Conservation (phyloP, 1,140 invertebrate species). For the Phortica variegata region DNA sequence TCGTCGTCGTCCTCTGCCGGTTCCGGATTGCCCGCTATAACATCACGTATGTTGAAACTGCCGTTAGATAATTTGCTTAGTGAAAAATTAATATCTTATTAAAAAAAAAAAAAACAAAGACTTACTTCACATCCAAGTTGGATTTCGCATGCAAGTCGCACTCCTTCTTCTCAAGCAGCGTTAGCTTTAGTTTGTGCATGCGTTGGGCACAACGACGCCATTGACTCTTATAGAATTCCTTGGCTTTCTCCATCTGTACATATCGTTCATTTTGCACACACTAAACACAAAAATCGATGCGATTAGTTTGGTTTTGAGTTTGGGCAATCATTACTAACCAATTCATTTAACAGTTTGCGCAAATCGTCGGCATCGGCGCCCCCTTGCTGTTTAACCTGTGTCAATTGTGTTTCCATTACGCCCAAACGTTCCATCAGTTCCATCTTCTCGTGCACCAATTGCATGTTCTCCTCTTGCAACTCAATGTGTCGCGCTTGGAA, state of each 20-base stretch:
- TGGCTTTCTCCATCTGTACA: slow-evolving; percentile 22
- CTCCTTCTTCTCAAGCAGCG: slow-evolving; percentile 19
- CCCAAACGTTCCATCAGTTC: slow-evolving; percentile 24
- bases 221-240: slow-evolving; percentile 39
- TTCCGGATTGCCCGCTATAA: no score
- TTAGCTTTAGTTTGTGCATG: slow-evolving; percentile 29
- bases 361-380: slow-evolving; percentile 11
- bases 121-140: slow-evolving; percentile 10
- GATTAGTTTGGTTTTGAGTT: no score
- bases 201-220: slow-evolving; percentile 23
- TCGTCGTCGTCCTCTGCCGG: no score
- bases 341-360: slow-evolving; percentile 24
- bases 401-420: slow-evolving; percentile 30
- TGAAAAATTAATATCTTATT: no score
- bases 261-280: slow-evolving; percentile 24
- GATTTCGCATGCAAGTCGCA: slow-evolving; percentile 1
- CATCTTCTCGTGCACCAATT: slow-evolving; percentile 21
- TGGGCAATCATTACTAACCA: slow-evolving; percentile 14
- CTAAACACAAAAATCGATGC: no score
- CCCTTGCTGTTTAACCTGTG: slow-evolving; percentile 2
- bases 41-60: no score
- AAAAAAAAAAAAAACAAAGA: no score
- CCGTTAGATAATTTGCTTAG: no score
- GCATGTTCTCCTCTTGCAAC: slow-evolving; percentile 27
- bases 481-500: slow-evolving; percentile 23